Evolutionary conservation across 1,140 invertebrate species (phyloP), one percentile per base, ranked within the genome.

Genomic region (Hyphantria cunea): DNA sequence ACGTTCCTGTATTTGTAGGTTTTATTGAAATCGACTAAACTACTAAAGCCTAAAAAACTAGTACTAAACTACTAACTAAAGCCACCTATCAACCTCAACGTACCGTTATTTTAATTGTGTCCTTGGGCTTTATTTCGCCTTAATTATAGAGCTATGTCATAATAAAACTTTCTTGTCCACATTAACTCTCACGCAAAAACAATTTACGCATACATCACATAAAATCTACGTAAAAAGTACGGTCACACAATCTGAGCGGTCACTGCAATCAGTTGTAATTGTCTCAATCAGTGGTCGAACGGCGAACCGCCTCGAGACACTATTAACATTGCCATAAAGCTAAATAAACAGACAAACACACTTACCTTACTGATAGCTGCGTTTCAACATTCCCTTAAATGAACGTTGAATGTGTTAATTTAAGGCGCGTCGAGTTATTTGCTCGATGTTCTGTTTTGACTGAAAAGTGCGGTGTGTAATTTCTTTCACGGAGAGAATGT

Each of bases 251-350:
- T 65, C 52, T 62, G 42, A 34, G 65, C 71, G 74, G 73, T 79
- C 72, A 68, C 80, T 75, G 76, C 77, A 84, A 85, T 87, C 77
- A 77, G 32, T 44, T 53, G 77, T 81, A 84, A 84, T 85, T 77
- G 74, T 79, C 72, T 76, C 78, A 82, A 73, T 77, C 73, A 32
- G 32, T 50, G 64, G 52, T 67, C 39, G 47, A 50, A n/a, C n/a
- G n/a, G n/a, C n/a, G n/a, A n/a, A 68, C 11, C 50, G 84, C 82
- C 84, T 45, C 70, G 59, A 76, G 81, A 81, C 66, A 72, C 39
- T 76, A 81, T 86, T 80, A 83, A 79, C 70, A 78, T 74, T 58
- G 39, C 37, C 17, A 56, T 68, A 70, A 69, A 52, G 63, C 49
- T 25, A 59, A 59, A 59, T 59, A 59, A 59, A 59, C 8, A 37